phyloP scores from a whole-genome alignment of 2,113 vertebrate genomes.

The Protobothrops mucrosquamatus region DNA sequence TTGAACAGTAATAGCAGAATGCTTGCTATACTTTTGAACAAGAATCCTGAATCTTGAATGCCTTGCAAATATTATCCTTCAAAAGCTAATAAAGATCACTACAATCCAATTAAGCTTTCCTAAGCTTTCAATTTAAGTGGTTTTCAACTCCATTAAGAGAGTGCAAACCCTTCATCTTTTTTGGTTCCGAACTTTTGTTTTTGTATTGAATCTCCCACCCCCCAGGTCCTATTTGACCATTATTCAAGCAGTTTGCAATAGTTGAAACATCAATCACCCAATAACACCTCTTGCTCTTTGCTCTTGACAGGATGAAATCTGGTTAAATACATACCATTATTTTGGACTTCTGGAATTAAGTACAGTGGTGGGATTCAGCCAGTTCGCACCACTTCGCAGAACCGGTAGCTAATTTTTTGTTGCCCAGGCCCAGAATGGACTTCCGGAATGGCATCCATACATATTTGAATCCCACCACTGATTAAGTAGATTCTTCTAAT shows the following conservation, averaged over 20 bases:
- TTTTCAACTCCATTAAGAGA: background rate
- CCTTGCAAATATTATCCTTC: background rate
- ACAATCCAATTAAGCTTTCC: background rate
- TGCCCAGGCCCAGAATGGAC: too few species aligned
- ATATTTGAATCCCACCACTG: too few species aligned
- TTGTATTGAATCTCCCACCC: background rate
- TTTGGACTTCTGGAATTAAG: background rate
- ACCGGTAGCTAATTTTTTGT: too few species aligned
- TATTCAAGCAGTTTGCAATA: background rate
- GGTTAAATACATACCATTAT: background rate
- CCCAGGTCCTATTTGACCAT: background rate
- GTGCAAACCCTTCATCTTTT: background rate
- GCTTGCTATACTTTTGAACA: background rate
- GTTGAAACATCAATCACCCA: background rate
- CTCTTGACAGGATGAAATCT: background rate
- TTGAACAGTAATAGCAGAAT: background rate
- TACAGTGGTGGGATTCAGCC: too few species aligned
- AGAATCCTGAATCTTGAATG: background rate
- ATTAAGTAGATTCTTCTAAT: background rate
- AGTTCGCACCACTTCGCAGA: too few species aligned
- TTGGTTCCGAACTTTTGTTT: background rate
- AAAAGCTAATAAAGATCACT: slow-evolving; percentile 12
- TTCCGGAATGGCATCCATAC: too few species aligned
- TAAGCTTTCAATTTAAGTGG: background rate
- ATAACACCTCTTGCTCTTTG: background rate